phyloP scores from a whole-genome alignment of 2,888 invertebrate genomes.

The Quadroppia sp. region DNA sequence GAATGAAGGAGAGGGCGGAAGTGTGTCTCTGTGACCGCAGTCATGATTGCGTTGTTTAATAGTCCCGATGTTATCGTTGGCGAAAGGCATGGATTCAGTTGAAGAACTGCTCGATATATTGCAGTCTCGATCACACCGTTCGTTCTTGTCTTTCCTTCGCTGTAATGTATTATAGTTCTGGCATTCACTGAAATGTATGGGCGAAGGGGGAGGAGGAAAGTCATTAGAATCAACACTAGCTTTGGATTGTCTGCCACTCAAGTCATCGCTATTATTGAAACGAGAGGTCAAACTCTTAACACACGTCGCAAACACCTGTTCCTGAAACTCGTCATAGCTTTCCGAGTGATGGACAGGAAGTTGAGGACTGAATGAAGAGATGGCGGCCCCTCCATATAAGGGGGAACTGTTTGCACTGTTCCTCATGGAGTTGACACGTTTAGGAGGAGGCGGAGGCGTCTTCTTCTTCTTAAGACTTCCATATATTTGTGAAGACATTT shows the following conservation, averaged over 20 bases:
- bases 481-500: conserved; percentile 47
- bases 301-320: conserved; percentile 54
- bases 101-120: conserved; percentile 60
- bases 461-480: conserved; percentile 50
- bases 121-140: conserved; percentile 35
- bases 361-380: conserved; percentile 39
- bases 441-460: conserved; percentile 57
- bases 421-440: conserved; percentile 49
- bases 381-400: conserved; percentile 4
- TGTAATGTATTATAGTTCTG: conserved; percentile 33
- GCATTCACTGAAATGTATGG: conserved; percentile 42
- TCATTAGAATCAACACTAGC: conserved; percentile 45
- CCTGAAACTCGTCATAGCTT: conserved; percentile 47
- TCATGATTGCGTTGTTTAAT: conserved; percentile 68
- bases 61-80: conserved; percentile 97
- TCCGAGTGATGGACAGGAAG: conserved; percentile 40
- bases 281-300: conserved; percentile 50
- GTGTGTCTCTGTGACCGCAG: not conserved
- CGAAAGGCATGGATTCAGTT: conserved; percentile 89
- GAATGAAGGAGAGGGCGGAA: conserved; percentile 38
- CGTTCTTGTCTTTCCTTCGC: conserved; percentile 45
- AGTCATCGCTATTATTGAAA: conserved; percentile 44
- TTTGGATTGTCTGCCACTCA: conserved; percentile 40
- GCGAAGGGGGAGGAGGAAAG: conserved; percentile 52
- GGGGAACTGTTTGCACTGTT: conserved; percentile 25